Percentiles rank a stretch among this genome's conserved stretches.
Evolutionary conservation across 2,113 vertebrate species (phyloP).

Genomic region (human (Homo sapiens)): GRCh38 chr6:97066001-97066500

Average conservation of each 20-base stretch:
- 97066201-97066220: slow-evolving; percentile 31
- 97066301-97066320: neutral
- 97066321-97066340: neutral
- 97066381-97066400: neutral
- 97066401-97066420: neutral
- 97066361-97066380: neutral
- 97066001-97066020: slow-evolving; percentile 31
- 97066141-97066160: slow-evolving; percentile 66
- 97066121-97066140: slow-evolving; percentile 68
- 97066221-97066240: neutral
- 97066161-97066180: slow-evolving; percentile 39
- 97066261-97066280: neutral
- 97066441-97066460: neutral
- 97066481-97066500: neutral
- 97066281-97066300: neutral
- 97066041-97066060: slow-evolving; percentile 51
- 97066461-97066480: neutral
- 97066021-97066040: slow-evolving; percentile 1
- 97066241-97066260: neutral
- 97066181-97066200: neutral
- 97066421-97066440: neutral
- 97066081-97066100: slow-evolving; percentile 58
- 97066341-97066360: slow-evolving; percentile 9
- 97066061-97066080: slow-evolving; percentile 41
- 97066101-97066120: slow-evolving; percentile 35